phyloP scores from a whole-genome alignment of 2,113 vertebrate genomes.

The Petrocephalus microphthalmus region DNA sequence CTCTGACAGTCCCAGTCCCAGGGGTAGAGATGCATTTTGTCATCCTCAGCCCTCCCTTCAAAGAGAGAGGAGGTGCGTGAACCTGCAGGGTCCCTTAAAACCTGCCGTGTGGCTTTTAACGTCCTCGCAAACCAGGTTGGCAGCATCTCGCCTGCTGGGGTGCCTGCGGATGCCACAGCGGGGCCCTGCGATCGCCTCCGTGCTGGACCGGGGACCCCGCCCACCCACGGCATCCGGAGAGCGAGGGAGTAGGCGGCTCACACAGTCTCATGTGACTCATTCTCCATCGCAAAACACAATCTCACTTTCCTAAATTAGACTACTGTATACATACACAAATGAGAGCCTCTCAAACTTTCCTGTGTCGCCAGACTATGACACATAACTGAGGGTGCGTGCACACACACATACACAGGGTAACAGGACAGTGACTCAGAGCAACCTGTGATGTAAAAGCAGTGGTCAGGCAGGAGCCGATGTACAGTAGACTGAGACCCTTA shows the following conservation, averaged over 20 bases:
- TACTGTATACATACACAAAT: constrained; percentile 19
- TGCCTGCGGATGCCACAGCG: constrained; percentile 50
- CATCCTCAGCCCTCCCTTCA: no score
- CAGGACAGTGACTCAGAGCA: constrained; percentile 46
- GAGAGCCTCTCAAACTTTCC: constrained; percentile 21
- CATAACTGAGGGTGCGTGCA: constrained; percentile 28
- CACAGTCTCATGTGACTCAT: constrained; percentile 1
- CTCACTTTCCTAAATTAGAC: neutral
- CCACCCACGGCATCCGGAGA: neutral
- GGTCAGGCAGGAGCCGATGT: constrained; percentile 55
- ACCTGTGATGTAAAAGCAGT: constrained; percentile 41
- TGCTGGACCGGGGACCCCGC: neutral
- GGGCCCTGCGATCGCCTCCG: neutral
- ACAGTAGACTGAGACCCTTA: constrained; percentile 56
- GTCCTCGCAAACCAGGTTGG: constrained; percentile 38
- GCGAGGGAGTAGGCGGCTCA: neutral
- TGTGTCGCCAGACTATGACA: constrained; percentile 34
- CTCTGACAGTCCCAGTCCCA: neutral
- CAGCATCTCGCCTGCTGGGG: constrained; percentile 51
- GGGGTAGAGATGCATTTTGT: neutral
- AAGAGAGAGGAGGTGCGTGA: neutral
- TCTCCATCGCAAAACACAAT: neutral
- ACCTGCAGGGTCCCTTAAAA: neutral
- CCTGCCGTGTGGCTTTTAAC: neutral
- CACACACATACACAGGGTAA: neutral